phyloP scores from a whole-genome alignment of 2,113 vertebrate species.

The Naja naja region DNA sequence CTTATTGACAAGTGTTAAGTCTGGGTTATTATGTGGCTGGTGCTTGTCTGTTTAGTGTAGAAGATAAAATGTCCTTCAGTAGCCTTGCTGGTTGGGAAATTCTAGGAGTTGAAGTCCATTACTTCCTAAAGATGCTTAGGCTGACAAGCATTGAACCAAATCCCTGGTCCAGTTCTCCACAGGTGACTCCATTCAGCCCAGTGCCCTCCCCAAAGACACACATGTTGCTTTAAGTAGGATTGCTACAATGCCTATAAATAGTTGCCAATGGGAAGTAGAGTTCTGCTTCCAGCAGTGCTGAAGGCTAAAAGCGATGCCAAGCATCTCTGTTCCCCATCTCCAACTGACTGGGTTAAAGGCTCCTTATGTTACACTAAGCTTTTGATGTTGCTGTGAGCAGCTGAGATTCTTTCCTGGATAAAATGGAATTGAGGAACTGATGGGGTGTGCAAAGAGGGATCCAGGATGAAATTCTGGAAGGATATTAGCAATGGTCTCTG shows the following conservation, averaged over 20 bases:
- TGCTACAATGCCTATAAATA: conserved; percentile 11
- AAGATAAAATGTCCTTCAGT: background rate
- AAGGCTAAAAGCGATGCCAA: background rate
- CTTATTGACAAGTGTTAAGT: background rate
- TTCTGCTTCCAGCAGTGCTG: background rate
- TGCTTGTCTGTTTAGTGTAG: background rate
- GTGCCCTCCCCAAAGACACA: background rate
- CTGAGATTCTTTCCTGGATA: background rate
- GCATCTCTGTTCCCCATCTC: background rate
- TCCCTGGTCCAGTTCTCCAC: accelerated
- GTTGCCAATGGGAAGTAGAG: background rate
- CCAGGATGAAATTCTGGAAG: background rate
- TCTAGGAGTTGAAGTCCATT: background rate
- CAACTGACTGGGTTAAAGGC: background rate
- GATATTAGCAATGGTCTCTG: background rate
- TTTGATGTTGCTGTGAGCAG: background rate
- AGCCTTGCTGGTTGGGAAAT: background rate
- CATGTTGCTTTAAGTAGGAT: background rate
- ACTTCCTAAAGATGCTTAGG: background rate
- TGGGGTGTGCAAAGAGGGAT: background rate
- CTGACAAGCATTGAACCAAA: background rate
- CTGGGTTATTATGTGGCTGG: background rate
- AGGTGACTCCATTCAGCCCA: background rate
- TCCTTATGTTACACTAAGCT: background rate
- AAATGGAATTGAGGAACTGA: background rate